Percentiles rank a stretch among this genome's conserved stretches.
Conservation (phyloP, 2,888 invertebrate species). For the Capitulum mitella region DNA sequence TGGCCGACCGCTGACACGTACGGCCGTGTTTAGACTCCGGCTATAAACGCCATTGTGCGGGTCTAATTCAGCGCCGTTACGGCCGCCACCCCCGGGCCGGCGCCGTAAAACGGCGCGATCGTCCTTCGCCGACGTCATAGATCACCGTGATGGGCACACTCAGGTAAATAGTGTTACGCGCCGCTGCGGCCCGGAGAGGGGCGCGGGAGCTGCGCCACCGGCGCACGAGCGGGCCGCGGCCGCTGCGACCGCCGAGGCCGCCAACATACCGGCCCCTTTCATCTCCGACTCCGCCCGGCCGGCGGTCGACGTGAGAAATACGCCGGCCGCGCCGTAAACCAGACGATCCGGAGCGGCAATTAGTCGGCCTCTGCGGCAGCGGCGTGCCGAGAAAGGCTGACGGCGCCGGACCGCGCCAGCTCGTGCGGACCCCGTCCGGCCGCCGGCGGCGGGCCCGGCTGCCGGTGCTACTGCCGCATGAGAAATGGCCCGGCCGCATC, state of each 20-base stretch:
- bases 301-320: background rate
- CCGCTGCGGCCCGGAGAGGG: background rate
- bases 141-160: background rate
- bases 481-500: background rate
- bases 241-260: no score
- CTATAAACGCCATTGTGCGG: conserved; percentile 6
- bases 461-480: no score
- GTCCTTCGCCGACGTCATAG: background rate
- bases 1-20: background rate
- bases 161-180: background rate
- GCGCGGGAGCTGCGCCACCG: background rate
- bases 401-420: no score
- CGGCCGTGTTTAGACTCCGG: background rate
- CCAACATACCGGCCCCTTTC: no score
- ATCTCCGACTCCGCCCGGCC: background rate
- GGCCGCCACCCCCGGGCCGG: background rate
- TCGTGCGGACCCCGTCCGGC: no score
- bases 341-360: background rate
- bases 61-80: background rate
- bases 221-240: background rate
- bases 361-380: no score
- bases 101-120: background rate
- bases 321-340: background rate
- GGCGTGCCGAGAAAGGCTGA: no score
- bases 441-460: no score